phyloP scores from a whole-genome alignment of 2,113 vertebrate genomes.

The Salvelinus alpinus region DNA sequence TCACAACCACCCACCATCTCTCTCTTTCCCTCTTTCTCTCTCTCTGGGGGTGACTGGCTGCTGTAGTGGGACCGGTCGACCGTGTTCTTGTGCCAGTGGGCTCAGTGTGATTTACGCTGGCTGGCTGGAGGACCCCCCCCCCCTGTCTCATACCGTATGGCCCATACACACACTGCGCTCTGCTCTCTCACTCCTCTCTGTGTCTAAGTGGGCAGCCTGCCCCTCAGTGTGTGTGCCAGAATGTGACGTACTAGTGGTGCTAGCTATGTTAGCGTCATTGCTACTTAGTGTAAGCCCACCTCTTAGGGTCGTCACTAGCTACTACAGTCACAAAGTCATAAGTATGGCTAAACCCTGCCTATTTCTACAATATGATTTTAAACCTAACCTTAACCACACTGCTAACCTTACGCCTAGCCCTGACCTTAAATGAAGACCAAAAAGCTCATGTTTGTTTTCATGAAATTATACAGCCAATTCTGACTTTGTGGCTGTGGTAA shows the following conservation, averaged over 20 bases:
- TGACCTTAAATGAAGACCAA: too few relatives aligned
- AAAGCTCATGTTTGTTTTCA: too few relatives aligned
- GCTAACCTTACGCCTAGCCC: too few relatives aligned
- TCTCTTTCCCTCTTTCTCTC: conserved; percentile 26
- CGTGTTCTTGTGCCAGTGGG: conserved; percentile 65
- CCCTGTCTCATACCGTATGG: conserved; percentile 25
- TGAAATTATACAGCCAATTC: too few relatives aligned
- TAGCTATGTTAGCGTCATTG: conserved; percentile 36
- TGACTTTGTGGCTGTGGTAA: too few relatives aligned
- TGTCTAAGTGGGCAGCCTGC: conserved; percentile 40
- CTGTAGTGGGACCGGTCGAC: conserved; percentile 52
- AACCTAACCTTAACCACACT: too few relatives aligned
- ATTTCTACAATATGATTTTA: too few relatives aligned
- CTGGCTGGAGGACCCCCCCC: conserved; percentile 52
- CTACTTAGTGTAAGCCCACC: conserved; percentile 22
- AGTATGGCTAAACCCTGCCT: too few relatives aligned
- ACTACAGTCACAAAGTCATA: too few relatives aligned
- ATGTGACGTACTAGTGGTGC: background rate
- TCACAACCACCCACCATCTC: conserved; percentile 17
- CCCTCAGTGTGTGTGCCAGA: conserved; percentile 17
- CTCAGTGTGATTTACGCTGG: conserved; percentile 67
- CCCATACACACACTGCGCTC: conserved; percentile 45
- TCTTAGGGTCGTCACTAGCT: too few relatives aligned
- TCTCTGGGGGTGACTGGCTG: conserved; percentile 61
- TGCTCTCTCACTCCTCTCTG: conserved; percentile 13